Evolutionary conservation across 1,140 invertebrate species (phyloP).

Genomic region (Pygmarrhopalites habei): DNA sequence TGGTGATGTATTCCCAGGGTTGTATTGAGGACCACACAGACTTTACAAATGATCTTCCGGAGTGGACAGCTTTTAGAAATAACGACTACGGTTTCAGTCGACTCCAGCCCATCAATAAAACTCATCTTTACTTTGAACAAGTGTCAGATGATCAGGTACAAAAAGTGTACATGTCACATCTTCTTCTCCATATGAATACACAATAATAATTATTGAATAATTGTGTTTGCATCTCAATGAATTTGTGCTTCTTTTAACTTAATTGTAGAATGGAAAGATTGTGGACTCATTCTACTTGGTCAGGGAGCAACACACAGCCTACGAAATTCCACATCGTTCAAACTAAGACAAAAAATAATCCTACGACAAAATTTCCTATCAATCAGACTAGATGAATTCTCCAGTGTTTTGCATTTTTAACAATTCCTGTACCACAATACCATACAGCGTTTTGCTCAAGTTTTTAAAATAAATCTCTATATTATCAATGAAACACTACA

Average conservation of each 20-base stretch:
- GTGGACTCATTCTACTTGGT: constrained; percentile 17
- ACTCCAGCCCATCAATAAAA: constrained; percentile 67
- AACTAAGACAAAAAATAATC: no score
- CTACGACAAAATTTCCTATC: no score
- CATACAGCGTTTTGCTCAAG: no score
- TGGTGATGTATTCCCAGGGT: no score
- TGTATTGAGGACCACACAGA: constrained; percentile 52
- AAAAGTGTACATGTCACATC: constrained; percentile 1
- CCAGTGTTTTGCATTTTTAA: no score
- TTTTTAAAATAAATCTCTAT: no score
- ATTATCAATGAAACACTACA: no score
- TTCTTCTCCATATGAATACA: not conserved
- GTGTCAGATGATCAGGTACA: constrained; percentile 23
- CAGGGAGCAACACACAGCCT: constrained; percentile 3
- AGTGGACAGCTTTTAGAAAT: constrained; percentile 74
- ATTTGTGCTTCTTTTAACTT: not conserved
- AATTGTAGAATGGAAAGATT: constrained; percentile 9
- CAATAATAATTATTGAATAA: not conserved
- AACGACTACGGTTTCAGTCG: constrained; percentile 90
- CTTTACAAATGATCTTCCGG: constrained; percentile 48
- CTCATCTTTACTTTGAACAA: constrained; percentile 75
- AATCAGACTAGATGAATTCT: no score
- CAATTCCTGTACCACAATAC: no score
- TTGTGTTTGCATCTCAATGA: not conserved
- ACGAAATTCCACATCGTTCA: not conserved